Evolutionary conservation across 2,888 invertebrate genomes (phyloP).

Genomic region (Erebia palarica): DNA sequence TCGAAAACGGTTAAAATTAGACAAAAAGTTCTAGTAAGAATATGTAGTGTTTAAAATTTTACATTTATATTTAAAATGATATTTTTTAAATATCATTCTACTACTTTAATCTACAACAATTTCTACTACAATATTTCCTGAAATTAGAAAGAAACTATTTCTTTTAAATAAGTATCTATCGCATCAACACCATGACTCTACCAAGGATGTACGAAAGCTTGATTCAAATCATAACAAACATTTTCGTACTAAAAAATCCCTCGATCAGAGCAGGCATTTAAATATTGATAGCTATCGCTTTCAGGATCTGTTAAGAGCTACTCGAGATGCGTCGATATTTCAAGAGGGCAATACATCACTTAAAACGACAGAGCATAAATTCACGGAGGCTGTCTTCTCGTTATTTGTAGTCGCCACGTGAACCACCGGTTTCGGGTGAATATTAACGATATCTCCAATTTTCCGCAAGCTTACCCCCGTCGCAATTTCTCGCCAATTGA

Average conservation of each 20-base stretch:
- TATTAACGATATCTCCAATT: slow-evolving; percentile 83
- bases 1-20: no score
- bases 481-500: slow-evolving; percentile 82
- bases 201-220: background rate
- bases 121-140: no score
- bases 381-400: slow-evolving; percentile 74
- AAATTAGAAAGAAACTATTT: no score
- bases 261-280: background rate
- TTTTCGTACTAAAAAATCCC: background rate
- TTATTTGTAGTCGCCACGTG: slow-evolving; percentile 82
- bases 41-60: no score
- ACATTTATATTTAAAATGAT: no score
- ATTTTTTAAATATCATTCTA: no score
- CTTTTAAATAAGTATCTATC: no score
- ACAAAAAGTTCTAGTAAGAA: no score
- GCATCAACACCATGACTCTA: background rate
- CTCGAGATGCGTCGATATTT: slow-evolving; percentile 66
- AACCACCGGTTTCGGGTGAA: slow-evolving; percentile 79
- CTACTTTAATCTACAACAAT: no score
- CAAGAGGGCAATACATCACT: slow-evolving; percentile 72
- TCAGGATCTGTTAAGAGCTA: slow-evolving; percentile 57
- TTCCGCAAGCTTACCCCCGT: slow-evolving; percentile 79
- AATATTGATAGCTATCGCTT: slow-evolving; percentile 39
- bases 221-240: background rate
- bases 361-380: slow-evolving; percentile 80